phyloP scores from a whole-genome alignment of 2,797 vertebrate genomes.

The Myiotriccus ornatus region DNA sequence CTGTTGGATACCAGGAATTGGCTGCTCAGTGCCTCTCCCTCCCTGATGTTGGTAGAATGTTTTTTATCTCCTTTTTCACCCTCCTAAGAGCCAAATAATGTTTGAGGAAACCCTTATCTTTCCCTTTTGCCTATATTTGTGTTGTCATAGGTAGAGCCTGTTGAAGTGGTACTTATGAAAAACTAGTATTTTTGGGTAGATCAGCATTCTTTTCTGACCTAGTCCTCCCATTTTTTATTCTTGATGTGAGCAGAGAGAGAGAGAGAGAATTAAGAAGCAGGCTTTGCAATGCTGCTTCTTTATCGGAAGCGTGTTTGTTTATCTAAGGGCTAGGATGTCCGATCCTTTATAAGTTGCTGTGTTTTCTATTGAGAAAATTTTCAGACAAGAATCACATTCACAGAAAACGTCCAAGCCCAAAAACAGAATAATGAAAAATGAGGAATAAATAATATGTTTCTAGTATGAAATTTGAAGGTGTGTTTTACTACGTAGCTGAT shows the following conservation, averaged over 20 bases:
- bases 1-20: background rate
- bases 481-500: background rate
- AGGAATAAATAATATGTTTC: background rate
- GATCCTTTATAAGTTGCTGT: background rate
- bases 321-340: background rate
- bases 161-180: background rate
- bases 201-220: background rate
- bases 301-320: background rate
- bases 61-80: background rate
- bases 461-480: background rate
- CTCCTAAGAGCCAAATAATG: background rate
- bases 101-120: background rate
- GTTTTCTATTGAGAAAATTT: background rate
- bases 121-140: background rate
- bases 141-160: background rate
- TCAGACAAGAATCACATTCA: background rate
- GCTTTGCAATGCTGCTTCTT: background rate
- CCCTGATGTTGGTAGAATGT: background rate
- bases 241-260: background rate
- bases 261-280: background rate
- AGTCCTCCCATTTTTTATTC: background rate
- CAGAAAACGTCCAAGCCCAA: background rate
- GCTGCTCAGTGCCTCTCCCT: background rate
- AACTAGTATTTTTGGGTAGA: background rate
- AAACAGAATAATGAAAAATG: background rate